Base-by-base conservation (phyloP, 2,888 invertebrate genomes). In the Helicoverpa assulta region DNA sequence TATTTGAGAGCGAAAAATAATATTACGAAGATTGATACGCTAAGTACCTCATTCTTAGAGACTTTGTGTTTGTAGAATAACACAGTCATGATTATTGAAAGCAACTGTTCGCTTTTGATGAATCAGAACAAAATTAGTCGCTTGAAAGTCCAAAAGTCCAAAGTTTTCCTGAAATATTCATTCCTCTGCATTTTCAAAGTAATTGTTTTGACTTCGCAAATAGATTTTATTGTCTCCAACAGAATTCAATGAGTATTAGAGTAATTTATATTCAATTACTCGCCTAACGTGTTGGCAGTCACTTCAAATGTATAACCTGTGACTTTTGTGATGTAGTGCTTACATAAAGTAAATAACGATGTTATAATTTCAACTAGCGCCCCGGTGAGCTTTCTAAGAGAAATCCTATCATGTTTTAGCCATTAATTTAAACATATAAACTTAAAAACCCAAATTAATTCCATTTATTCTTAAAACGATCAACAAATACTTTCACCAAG, bases 241-340 rank as follows among this genome's bases (percentile, higher is more conserved):
- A 64, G 43, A 29, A 50, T 67, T 70, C 52, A 82, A 67, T 68
- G 64, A 29, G 59, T 64, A 56, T 76, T 61, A 70, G 67, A 80
- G 76, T 80, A 67, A 71, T 66, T 76, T 76, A 62, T 60, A 37
- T 70, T 74, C 59, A 40, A 74, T 77, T 77, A 61, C 64, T 47
- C 59, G 56, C 54, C 62, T 56, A 64, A 71, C 16, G 56, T 67
- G 26, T 83, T 80, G 83, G 74, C 81, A 77, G 26, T 51, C 56
- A 72, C 66, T 70, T 80, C 78, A 83, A 83, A 80, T 68, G 59
- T 74, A 59, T 65, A 71, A 74, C 78, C 57, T 68, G 54, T 59
- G 58, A 37, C 77, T 80, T 78, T 60, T 74, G 50, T 58, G 66
- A 67, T 67, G 53, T 63, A 40, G 50, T 61, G 58, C 70, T 80